Base-by-base conservation (phyloP, 2,888 invertebrate species). In the Schizaphis graminum region DNA sequence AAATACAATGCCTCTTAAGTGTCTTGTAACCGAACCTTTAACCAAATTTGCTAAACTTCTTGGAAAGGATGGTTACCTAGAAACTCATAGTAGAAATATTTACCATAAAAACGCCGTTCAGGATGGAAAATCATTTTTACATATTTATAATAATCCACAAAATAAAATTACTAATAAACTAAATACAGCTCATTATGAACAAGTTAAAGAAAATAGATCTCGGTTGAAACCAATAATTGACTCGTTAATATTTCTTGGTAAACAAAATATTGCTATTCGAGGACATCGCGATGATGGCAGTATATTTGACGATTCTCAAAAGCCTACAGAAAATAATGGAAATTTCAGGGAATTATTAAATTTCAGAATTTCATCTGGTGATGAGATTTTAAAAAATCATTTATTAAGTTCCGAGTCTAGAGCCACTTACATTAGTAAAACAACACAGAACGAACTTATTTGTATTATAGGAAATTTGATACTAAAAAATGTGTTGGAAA, bases 281-380 rank as follows among this genome's bases (percentile, higher is more conserved):
- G 95, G 95, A n/a, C 95, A 95, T 89, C 94, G 95, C 10, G 95
- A 95, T 94, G 94, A 95, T 91, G 95, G 95, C 3, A 35, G 26
- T 41, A 67, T 95, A 84, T 77, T 89, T 57, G 91, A 61, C 28
- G 56, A 89, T 89, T 77, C 56, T 44, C 10, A 44, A 53, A 67
- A 89, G 21, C n/a, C 16, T 89, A n/a, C n/a, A 26, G 86, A 44
- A 88, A 94, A 95, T 91, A 89, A 95, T 89, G 95, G 95, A 53
- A 95, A 95, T 93, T 95, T 95, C 94, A 93, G 95, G 94, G 95
- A 94, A 44, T 77, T 95, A 13, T 94, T 95, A 90, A 95, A 89
- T 56, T 89, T 89, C 35, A 89, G 56, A 56, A 89, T 89, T 35
- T 89, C 89, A 56, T n/a, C 89, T 57, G 56, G 89, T 35, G 56